Conservation (phyloP, 2,113 vertebrate genomes). For the Salvelinus alpinus region DNA sequence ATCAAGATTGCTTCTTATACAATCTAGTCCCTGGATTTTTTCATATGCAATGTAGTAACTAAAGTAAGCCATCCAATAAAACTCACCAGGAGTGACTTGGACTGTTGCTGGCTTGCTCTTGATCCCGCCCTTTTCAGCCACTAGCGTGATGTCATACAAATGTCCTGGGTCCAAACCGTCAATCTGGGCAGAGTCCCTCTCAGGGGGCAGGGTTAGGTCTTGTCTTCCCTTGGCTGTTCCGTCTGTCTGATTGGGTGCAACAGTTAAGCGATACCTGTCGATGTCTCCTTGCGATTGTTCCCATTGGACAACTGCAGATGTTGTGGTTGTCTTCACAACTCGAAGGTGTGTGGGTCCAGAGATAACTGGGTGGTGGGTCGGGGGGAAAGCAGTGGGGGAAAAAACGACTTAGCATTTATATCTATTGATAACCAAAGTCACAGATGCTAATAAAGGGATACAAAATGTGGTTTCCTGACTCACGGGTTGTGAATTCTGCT, state of each 20-base stretch:
- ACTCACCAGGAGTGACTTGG: conserved; percentile 74
- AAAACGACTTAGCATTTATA: background rate
- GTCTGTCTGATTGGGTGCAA: conserved; percentile 50
- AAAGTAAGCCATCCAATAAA: too few species aligned
- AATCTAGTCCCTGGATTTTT: background rate
- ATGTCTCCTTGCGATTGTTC: conserved; percentile 63
- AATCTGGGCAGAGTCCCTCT: conserved; percentile 67
- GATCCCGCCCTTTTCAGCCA: conserved; percentile 62
- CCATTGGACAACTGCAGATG: conserved; percentile 74
- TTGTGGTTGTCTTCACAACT: conserved; percentile 70
- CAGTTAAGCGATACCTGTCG: conserved; percentile 69
- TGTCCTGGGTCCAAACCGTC: conserved; percentile 63
- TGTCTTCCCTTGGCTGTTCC: conserved; percentile 32
- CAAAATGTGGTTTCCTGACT: conserved; percentile 31
- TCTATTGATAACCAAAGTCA: background rate
- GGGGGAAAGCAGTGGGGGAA: background rate
- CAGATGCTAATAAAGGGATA: conserved; percentile 14
- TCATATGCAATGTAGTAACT: too few species aligned
- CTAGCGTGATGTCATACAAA: conserved; percentile 68
- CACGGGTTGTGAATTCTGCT: conserved; percentile 70
- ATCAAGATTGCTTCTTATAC: too few species aligned
- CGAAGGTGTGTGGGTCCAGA: conserved; percentile 69
- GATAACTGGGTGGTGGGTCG: conserved; percentile 57
- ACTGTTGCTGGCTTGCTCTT: conserved; percentile 62
- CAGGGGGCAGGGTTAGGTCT: conserved; percentile 56